These are phyloP conservation scores for Halocaridina rubra DNA, from an alignment of 2,888 invertebrate genomes.

Conservation along the genomic window DNA sequence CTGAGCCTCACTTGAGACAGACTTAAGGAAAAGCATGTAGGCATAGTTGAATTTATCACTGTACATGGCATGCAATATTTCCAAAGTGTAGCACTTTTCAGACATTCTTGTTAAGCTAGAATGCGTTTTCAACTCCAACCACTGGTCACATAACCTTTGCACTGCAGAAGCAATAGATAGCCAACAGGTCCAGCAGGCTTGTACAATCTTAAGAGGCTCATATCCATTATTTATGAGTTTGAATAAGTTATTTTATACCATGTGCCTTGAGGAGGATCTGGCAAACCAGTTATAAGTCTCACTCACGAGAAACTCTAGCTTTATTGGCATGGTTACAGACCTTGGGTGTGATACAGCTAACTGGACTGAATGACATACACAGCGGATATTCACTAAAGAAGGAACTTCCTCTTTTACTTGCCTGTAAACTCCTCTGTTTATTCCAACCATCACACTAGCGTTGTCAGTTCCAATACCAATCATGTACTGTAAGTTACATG, in stretches of 20 bases:
- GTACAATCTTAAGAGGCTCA: slow-evolving; percentile 1
- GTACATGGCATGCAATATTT: slow-evolving; percentile 19
- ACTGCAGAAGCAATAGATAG: slow-evolving; percentile 27
- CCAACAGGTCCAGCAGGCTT: slow-evolving; percentile 19
- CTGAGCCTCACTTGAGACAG: slow-evolving; percentile 10
- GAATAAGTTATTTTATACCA: background rate
- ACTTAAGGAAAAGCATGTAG: background rate
- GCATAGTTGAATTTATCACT: slow-evolving; percentile 7
- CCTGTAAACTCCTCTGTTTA: background rate
- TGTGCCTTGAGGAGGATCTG: slow-evolving; percentile 15
- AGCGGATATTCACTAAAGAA: background rate
- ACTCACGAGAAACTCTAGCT: background rate
- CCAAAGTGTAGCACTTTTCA: slow-evolving; percentile 28
- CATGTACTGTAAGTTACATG: background rate
- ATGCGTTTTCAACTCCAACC: slow-evolving; percentile 6
- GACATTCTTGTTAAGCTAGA: background rate
- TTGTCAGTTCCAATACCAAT: slow-evolving; percentile 2
- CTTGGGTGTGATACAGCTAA: background rate
- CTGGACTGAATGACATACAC: background rate
- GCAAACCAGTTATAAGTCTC: background rate
- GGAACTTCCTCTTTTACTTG: background rate
- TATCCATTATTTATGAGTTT: slow-evolving; percentile 24
- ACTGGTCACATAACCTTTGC: background rate
- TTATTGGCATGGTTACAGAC: background rate
- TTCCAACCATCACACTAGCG: background rate